Percentiles rank a stretch among this genome's conserved stretches.
These are phyloP conservation scores for Kryptolebias ocellatus DNA, from an alignment of 2,797 vertebrate genomes.

Conservation along the genomic window DNA sequence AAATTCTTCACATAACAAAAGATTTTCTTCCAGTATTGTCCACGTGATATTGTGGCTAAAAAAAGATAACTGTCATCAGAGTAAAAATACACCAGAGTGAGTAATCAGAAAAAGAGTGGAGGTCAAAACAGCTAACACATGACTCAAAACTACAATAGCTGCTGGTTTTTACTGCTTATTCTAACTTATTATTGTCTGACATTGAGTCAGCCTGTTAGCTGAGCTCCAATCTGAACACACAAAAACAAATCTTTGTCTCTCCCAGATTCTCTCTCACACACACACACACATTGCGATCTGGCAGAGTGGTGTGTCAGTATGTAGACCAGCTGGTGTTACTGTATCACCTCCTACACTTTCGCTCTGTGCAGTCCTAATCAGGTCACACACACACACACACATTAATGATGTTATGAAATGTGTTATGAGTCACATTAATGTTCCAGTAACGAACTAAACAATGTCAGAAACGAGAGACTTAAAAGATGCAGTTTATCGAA, in stretches of 20 bases:
- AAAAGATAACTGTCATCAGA: not conserved
- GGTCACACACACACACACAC: constrained; percentile 4
- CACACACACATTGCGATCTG: constrained; percentile 19
- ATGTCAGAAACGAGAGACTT: not conserved
- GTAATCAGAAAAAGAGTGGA: not conserved
- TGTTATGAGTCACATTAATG: constrained; percentile 3
- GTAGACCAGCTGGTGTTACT: constrained; percentile 66
- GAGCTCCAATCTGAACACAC: constrained; percentile 8
- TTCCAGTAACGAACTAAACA: not conserved
- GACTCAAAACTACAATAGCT: constrained; percentile 6
- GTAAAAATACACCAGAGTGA: not conserved
- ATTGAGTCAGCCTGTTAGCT: constrained; percentile 22
- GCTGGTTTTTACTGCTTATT: constrained; percentile 25
- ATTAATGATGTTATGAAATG: constrained; percentile 23
- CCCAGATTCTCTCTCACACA: constrained; percentile 2
- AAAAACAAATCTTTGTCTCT: too few relatives aligned
- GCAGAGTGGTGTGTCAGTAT: constrained; percentile 56
- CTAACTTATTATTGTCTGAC: constrained; percentile 17
- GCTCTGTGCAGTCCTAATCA: constrained; percentile 49
- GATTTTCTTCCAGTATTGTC: not conserved
- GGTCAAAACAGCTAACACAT: not conserved
- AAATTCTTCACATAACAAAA: not conserved
- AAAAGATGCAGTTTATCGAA: too few relatives aligned
- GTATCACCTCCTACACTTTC: constrained; percentile 61
- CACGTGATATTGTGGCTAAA: not conserved